A percentile compares a stretch with the other conserved stretches of the same genome.
These are phyloP conservation scores for Mechanitis mazaeus DNA, from an alignment of 2,888 invertebrate species.

Conservation along the genomic window DNA sequence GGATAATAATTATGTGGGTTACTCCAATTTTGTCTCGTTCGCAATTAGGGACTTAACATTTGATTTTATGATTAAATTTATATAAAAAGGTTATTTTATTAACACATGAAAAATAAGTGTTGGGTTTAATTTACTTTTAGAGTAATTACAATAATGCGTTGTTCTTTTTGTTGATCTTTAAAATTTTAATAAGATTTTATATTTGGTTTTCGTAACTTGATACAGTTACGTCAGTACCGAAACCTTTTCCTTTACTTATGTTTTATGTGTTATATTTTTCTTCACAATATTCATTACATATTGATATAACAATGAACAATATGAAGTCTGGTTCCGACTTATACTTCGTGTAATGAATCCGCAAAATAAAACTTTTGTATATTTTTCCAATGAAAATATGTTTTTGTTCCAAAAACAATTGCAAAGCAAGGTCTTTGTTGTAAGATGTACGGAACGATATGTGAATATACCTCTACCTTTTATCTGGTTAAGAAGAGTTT, in stretches of 20 bases:
- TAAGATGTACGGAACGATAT: constrained; percentile 28
- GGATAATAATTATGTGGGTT: constrained; percentile 9
- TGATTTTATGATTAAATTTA: too few relatives aligned
- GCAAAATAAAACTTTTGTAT: constrained; percentile 12
- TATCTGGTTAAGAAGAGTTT: constrained; percentile 23
- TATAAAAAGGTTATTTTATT: too few relatives aligned
- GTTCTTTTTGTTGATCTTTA: too few relatives aligned
- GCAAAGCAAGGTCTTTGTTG: constrained; percentile 22
- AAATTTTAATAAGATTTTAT: too few relatives aligned
- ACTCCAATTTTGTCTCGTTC: not conserved
- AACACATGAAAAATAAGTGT: too few relatives aligned
- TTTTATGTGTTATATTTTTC: not conserved
- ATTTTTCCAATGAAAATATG: constrained; percentile 16
- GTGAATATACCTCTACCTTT: constrained; percentile 24
- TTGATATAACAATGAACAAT: constrained; percentile 1
- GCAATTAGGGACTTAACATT: not conserved
- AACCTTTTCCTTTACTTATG: too few relatives aligned
- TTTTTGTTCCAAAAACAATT: constrained; percentile 25
- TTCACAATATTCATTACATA: not conserved
- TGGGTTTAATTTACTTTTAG: too few relatives aligned
- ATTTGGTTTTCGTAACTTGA: too few relatives aligned
- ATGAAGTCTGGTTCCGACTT: not conserved
- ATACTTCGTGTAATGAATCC: constrained; percentile 9
- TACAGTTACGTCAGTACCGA: too few relatives aligned
- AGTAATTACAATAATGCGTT: too few relatives aligned